Evolutionary conservation across 2,888 invertebrate genomes (phyloP), one percentile per base, ranked within the genome.

Genomic region (Beris morrisii): DNA sequence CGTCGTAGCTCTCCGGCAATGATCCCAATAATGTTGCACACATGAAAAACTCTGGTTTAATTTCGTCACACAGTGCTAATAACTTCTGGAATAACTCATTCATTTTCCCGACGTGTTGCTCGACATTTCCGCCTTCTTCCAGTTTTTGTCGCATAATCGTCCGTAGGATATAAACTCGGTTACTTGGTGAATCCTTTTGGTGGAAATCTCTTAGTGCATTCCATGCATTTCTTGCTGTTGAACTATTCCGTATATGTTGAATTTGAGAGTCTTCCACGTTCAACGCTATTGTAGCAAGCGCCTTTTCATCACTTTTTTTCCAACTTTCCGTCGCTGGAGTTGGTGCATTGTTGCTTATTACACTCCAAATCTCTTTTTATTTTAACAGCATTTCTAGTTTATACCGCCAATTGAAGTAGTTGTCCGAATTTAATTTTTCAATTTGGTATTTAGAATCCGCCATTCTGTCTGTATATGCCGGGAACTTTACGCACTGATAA

Each of bases 121-220:
- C 59, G 13, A 65, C 66, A 56, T 71, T 66, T 7, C 67, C 69
- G 30, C 66, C 67, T 11, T 70, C 70, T 6, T 66, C 61, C n/a
- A 69, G 11, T 38, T 68, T 68, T 64, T 68, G 50, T 7, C 57
- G 6, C 38, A 69, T 69, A 48, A 70, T 68, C 22, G 53, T 28
- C 6, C 71, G 67, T 61, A 72, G 53, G n/a, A 72, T 48, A 12
- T 57, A 38, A 4, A 70, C 71, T 44, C 65, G 66, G 43, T 69
- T 70, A 6, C 61, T 64, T 9, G 68, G 65, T 28, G 66, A 55
- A 38, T 56, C 43, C 38, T 67, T 68, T 28, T 69, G 61, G 30
- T 68, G 63, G 46, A 57, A 65, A 12, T 67, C 54, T 43, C 65
- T 66, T 32, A 69, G 43, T 22, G 52, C 55, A 1, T 53, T 38